Evolutionary conservation across 2,888 invertebrate species (phyloP), one percentile per base, ranked within the genome.

Genomic region (Tridacna crocea): DNA sequence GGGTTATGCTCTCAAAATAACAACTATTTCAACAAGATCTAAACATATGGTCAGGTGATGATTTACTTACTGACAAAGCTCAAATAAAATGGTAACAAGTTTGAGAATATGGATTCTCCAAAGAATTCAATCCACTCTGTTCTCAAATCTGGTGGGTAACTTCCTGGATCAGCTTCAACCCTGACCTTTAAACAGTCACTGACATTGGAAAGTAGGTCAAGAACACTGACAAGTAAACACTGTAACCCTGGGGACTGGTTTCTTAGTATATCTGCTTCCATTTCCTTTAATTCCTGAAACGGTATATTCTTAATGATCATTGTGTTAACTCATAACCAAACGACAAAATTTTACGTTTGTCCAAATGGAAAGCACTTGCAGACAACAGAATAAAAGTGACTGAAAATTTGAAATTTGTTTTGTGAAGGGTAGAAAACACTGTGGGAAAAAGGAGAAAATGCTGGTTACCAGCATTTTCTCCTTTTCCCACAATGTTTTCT

Each of bases 121-220:
- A 98, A 97, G 77, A 98, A 95, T 93, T 97, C 96, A 73, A 95
- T 94, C 98, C 98, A 98, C 95, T 98, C 98, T 75, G 95, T 95
- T 46, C 95, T 92, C 72, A 96, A 95, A 87, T 94, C 90, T 2
- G 83, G 81, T n/a, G 93, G 93, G 73, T 87, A 88, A 6, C 74
- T 77, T 51, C 83, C 76, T 48, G 88, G 72, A 26, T 80, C 61
- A 11, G 66, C 58, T 4, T 79, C 80, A 27, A 87, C 73, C 58
- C 82, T 78, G 13, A 60, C 81, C 48, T 87, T 80, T 63, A 92
- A 87, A 96, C 90, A 88, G 24, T 78, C 68, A 13, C 89, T 91
- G 88, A 96, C 88, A 88, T 96, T 47, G 0, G 82, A 65, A 13
- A 93, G 75, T 48, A 93, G 88, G 26, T 88, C 78, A 84, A 89